Percentiles rank a stretch among this genome's conserved stretches.
These are phyloP conservation scores for Lycia hirtaria DNA, from an alignment of 2,888 invertebrate species.

Conservation along the genomic window DNA sequence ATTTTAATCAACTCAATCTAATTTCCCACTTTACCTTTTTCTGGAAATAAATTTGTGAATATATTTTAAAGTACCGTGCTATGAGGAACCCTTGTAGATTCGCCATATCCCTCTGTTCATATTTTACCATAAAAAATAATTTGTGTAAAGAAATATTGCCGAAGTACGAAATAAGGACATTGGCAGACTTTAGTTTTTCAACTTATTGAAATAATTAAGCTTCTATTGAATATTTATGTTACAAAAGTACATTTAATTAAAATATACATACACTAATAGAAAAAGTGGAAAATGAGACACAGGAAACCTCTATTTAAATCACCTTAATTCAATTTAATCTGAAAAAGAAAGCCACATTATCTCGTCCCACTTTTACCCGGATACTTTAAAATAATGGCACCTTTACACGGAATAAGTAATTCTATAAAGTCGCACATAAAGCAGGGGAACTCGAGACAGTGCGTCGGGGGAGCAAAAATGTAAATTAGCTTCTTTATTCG, in stretches of 20 bases:
- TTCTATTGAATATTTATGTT: too few species aligned
- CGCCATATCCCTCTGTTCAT: too few species aligned
- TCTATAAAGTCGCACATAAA: slow-evolving; percentile 33
- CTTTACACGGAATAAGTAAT: slow-evolving; percentile 38
- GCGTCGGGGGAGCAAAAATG: slow-evolving; percentile 31
- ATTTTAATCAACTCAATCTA: too few species aligned
- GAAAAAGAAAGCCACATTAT: slow-evolving; percentile 24
- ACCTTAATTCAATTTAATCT: slow-evolving; percentile 24
- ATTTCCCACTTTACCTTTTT: too few species aligned
- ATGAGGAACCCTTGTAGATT: too few species aligned
- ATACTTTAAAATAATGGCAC: slow-evolving; percentile 33
- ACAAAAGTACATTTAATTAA: not conserved
- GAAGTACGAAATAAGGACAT: too few species aligned
- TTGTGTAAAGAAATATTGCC: too few species aligned
- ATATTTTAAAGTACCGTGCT: too few species aligned
- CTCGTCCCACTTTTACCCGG: slow-evolving; percentile 21
- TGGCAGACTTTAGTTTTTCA: too few species aligned
- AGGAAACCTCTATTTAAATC: slow-evolving; percentile 12
- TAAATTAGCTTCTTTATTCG: slow-evolving; percentile 28
- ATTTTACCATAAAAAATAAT: too few species aligned
- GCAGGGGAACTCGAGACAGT: slow-evolving; percentile 29
- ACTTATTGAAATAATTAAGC: too few species aligned
- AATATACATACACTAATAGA: not conserved
- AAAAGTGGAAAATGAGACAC: not conserved
- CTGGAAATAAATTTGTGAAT: too few species aligned